These are phyloP conservation scores for Tachina grossa DNA, from an alignment of 2,888 invertebrate species.

Conservation along the genomic window DNA sequence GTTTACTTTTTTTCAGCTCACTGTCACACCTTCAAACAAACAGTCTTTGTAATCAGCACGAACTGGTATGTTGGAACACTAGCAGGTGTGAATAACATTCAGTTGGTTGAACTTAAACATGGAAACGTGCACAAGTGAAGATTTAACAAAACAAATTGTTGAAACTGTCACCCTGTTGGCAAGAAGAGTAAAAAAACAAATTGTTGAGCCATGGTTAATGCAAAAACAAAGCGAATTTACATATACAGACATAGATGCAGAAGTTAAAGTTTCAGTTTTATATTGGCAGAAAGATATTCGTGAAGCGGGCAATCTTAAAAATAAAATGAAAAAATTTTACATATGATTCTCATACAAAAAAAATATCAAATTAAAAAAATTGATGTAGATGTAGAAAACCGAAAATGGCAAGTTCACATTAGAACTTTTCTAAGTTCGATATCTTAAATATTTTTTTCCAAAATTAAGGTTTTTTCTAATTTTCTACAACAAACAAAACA, in stretches of 20 bases:
- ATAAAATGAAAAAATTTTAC: too few species aligned
- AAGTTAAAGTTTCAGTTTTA: background rate
- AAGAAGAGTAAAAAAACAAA: background rate
- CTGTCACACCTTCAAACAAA: background rate
- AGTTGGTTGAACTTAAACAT: slow-evolving; percentile 56
- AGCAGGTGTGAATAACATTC: slow-evolving; percentile 63
- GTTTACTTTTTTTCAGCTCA: background rate
- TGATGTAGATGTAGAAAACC: too few species aligned
- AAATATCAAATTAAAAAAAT: too few species aligned
- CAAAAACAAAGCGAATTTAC: background rate
- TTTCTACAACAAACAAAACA: too few species aligned
- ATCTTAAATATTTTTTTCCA: too few species aligned
- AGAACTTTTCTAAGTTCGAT: too few species aligned
- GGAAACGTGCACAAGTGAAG: slow-evolving; percentile 63
- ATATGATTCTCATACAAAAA: too few species aligned
- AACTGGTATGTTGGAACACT: slow-evolving; percentile 39
- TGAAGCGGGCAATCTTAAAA: background rate
- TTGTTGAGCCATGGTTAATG: slow-evolving; percentile 7
- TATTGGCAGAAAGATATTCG: background rate
- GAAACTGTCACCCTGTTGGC: slow-evolving; percentile 39
- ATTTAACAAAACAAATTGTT: slow-evolving; percentile 51
- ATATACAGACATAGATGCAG: background rate
- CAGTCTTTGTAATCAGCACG: slow-evolving; percentile 14
- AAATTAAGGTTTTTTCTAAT: too few species aligned
- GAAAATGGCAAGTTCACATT: too few species aligned